These are phyloP conservation scores for Rhincodon typus DNA, from an alignment of 2,797 vertebrate species.

Conservation along the genomic window DNA sequence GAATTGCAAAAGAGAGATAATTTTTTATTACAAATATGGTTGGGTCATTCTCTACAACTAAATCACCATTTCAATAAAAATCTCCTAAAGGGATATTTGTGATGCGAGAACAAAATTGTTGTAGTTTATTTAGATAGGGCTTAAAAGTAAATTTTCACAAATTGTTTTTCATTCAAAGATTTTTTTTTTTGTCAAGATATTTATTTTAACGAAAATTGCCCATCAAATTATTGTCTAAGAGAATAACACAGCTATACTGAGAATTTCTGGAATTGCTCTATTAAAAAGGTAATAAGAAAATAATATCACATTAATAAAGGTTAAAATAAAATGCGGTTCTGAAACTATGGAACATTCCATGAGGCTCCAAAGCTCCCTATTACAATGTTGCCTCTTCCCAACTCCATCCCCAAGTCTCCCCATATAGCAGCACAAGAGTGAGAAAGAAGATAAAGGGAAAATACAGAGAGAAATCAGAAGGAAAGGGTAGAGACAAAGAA, in stretches of 20 bases:
- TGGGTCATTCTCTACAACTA: constrained; percentile 19
- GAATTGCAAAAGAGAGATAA: background rate
- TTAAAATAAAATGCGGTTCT: background rate
- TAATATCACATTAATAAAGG: background rate
- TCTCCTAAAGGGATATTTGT: background rate
- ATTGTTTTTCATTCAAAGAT: background rate
- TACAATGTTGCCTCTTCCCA: background rate
- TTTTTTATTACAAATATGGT: background rate
- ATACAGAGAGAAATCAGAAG: background rate
- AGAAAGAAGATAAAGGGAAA: background rate
- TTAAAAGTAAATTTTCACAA: background rate
- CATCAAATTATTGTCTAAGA: background rate
- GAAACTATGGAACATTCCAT: background rate
- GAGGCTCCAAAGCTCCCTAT: background rate
- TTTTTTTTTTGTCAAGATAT: background rate
- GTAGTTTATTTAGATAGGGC: background rate
- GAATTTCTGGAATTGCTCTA: background rate
- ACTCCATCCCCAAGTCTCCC: background rate
- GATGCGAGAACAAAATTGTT: background rate
- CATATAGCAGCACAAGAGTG: background rate
- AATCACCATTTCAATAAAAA: background rate
- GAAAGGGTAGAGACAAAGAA: background rate
- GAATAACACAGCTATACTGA: background rate
- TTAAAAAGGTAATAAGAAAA: background rate
- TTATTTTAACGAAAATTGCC: background rate